Conservation (phyloP, 2,888 invertebrate species). For the Drosophila cognata region DNA sequence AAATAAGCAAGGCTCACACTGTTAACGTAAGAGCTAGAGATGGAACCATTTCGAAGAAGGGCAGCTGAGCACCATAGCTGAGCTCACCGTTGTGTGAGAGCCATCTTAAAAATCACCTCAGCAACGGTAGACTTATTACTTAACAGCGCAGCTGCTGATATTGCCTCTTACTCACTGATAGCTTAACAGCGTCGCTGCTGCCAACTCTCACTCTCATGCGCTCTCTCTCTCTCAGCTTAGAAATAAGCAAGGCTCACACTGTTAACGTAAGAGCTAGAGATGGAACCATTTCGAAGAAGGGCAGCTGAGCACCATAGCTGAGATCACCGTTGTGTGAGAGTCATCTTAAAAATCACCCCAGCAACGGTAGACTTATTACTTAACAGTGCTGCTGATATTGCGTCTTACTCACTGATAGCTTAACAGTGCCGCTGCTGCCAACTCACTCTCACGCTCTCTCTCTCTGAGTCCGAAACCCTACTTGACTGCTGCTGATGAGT, state of each 20-base stretch:
- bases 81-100: not conserved
- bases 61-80: not conserved
- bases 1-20: too few relatives aligned
- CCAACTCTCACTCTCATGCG: not conserved
- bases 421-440: conserved; percentile 8
- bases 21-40: not conserved
- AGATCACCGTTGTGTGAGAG: too few relatives aligned
- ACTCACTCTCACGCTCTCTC: not conserved
- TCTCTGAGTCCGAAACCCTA: not conserved
- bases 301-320: too few relatives aligned
- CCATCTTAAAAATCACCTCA: not conserved
- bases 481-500: conserved; percentile 15
- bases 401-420: not conserved
- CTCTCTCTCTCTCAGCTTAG: not conserved
- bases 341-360: not conserved
- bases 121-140: not conserved
- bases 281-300: too few relatives aligned
- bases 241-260: too few relatives aligned
- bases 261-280: too few relatives aligned
- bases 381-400: not conserved
- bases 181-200: not conserved
- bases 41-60: not conserved
- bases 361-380: not conserved
- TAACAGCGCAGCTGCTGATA: not conserved
- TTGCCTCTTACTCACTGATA: not conserved